Evolutionary conservation across 1,140 invertebrate species (phyloP).

Genomic region (Triops cancriformis): DNA sequence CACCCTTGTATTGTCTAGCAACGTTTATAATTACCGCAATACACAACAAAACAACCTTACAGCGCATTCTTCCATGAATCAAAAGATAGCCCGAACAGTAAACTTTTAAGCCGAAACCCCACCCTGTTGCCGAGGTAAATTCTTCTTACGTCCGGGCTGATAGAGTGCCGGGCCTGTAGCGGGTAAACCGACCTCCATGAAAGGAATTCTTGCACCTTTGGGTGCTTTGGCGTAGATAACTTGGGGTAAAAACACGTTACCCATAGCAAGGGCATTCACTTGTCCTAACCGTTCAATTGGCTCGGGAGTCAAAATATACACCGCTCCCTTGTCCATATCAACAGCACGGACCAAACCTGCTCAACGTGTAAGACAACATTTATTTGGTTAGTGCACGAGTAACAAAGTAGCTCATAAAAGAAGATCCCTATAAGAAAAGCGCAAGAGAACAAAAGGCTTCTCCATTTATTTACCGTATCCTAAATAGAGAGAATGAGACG

Average conservation of each 20-base stretch:
- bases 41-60: not conserved
- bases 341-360: slow-evolving; percentile 12
- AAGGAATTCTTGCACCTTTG: not conserved
- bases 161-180: not conserved
- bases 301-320: slow-evolving; percentile 21
- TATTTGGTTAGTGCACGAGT: not conserved
- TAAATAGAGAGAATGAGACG: slow-evolving; percentile 3
- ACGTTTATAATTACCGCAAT: not conserved
- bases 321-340: not conserved
- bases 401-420: not conserved
- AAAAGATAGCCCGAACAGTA: not conserved
- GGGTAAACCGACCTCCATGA: not conserved
- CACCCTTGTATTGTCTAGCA: not conserved
- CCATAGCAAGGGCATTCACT: slow-evolving; percentile 19
- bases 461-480: slow-evolving; percentile 17
- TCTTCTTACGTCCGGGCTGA: not conserved
- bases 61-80: not conserved
- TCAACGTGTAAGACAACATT: not conserved
- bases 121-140: not conserved
- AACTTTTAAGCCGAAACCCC: not conserved
- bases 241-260: slow-evolving; percentile 12
- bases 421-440: not conserved
- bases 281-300: slow-evolving; percentile 15
- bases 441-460: not conserved
- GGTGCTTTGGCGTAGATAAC: not conserved